These are phyloP conservation scores for Crambe crambe DNA, from an alignment of 37 sponge, comb jelly and placozoan genomes.

Conservation along the genomic window DNA sequence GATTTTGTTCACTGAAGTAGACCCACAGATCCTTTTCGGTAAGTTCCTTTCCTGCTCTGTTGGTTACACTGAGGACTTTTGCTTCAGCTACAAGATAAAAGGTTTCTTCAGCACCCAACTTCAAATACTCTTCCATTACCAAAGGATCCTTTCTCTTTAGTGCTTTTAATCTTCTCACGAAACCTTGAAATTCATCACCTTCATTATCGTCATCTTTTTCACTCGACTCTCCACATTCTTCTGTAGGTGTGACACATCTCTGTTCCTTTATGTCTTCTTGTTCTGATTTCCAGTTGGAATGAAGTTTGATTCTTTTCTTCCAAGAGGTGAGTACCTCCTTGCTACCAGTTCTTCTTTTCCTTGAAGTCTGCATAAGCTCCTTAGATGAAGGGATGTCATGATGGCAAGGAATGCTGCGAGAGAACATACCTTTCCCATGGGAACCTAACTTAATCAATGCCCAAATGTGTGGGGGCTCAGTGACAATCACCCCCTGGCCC, in stretches of 20 bases:
- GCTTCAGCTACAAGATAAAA: conserved; percentile 46
- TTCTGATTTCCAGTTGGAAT: conserved; percentile 26
- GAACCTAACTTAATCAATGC: conserved; percentile 13
- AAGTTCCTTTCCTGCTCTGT: not conserved
- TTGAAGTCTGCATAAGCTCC: not conserved
- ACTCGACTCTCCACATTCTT: not conserved
- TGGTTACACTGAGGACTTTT: not conserved
- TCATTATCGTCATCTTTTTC: not conserved
- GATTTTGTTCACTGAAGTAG: conserved; percentile 8
- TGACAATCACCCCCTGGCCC: conserved; percentile 22
- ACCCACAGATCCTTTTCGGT: conserved; percentile 57
- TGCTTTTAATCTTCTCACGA: not conserved
- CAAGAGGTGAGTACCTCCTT: not conserved
- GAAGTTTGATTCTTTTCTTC: conserved; percentile 14
- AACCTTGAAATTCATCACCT: not conserved
- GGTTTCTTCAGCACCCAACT: conserved; percentile 64
- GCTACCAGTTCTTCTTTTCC: not conserved
- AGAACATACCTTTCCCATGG: conserved; percentile 55
- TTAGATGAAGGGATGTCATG: not conserved
- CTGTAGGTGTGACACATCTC: not conserved
- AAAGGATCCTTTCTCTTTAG: conserved; percentile 1
- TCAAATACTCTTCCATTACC: conserved; percentile 16
- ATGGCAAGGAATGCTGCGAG: conserved; percentile 33
- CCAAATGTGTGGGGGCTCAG: not conserved
- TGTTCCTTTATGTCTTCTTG: not conserved